Conservation (phyloP, 2,797 vertebrate genomes). For the Pteropus rufus region DNA sequence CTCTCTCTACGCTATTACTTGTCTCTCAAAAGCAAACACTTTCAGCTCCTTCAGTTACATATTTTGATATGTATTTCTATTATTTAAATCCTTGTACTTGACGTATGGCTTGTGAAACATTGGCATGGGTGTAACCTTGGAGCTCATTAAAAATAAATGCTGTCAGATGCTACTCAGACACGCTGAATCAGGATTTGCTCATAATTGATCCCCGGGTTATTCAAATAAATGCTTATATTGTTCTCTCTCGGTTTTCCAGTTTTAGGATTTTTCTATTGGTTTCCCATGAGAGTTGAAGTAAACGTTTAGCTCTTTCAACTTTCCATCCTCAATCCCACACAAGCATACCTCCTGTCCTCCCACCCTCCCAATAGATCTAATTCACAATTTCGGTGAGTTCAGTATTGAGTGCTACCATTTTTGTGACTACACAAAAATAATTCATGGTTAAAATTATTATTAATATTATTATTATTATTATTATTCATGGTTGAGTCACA, state of each 20-base stretch:
- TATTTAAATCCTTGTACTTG: not conserved
- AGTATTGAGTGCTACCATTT: not conserved
- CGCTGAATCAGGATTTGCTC: not conserved
- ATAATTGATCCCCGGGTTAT: not conserved
- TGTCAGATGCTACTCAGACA: not conserved
- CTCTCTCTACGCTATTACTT: not conserved
- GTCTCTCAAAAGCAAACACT: not conserved
- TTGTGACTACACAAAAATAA: not conserved
- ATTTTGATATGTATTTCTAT: not conserved
- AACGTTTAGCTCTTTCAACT: not conserved
- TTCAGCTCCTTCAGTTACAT: not conserved
- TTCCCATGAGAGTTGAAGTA: not conserved
- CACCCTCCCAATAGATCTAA: not conserved
- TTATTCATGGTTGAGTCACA: not conserved
- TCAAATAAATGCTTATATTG: not conserved
- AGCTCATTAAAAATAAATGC: not conserved
- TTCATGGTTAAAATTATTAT: not conserved
- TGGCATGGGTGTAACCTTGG: not conserved
- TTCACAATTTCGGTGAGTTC: not conserved
- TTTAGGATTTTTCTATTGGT: not conserved
- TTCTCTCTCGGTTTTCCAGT: not conserved
- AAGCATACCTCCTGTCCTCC: not conserved
- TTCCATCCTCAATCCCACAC: not conserved
- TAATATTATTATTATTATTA: no score
- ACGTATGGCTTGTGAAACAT: not conserved